Percentiles rank a stretch among this genome's conserved stretches.
Conservation (phyloP, 2,888 invertebrate genomes). For the Stenodera caucasica region DNA sequence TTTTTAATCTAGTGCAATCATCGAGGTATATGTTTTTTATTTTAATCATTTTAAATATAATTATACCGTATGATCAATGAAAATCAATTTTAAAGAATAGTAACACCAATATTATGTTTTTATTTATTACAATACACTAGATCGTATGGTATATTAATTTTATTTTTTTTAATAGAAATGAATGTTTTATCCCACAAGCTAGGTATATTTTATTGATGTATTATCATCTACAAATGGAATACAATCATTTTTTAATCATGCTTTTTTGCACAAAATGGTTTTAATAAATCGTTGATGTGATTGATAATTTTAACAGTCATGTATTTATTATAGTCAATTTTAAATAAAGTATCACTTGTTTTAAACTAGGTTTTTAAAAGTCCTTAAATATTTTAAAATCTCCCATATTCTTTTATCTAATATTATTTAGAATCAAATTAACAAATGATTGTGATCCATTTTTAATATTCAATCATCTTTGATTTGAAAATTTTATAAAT, state of each 20-base stretch:
- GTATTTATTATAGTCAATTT: not conserved
- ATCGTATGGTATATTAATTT: not conserved
- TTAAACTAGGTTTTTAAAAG: not conserved
- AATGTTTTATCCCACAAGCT: conserved; percentile 46
- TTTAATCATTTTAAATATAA: not conserved
- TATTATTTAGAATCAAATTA: no score
- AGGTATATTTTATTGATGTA: not conserved
- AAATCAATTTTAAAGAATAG: not conserved
- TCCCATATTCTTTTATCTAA: no score
- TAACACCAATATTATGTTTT: not conserved
- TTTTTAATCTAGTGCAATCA: not conserved
- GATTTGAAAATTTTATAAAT: no score
- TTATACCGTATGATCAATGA: not conserved
- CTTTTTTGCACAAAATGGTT: not conserved
- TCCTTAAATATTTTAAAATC: no score
- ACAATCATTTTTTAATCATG: not conserved
- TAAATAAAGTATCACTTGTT: not conserved
- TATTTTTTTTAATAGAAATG: conserved; percentile 22
- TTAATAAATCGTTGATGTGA: not conserved
- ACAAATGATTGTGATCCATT: no score
- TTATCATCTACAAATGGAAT: not conserved
- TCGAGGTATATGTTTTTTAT: no score
- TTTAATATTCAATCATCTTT: no score
- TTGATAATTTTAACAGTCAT: not conserved
- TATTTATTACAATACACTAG: not conserved